Evolutionary conservation across 2,113 vertebrate genomes (phyloP).

Genomic region (Dendropsophus ebraccatus): DNA sequence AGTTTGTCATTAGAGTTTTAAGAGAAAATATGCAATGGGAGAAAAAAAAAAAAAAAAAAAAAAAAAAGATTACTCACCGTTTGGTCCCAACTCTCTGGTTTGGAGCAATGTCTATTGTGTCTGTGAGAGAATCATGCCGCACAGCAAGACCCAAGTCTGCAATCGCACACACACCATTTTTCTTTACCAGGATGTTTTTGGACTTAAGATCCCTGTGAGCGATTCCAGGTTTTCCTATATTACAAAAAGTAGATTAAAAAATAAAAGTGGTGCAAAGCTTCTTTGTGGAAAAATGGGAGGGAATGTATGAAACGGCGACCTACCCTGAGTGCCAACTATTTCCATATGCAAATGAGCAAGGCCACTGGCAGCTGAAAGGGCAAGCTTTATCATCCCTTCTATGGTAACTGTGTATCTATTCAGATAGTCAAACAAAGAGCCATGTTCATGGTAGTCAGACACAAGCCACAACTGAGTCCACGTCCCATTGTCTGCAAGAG

Average conservation of each 20-base stretch:
- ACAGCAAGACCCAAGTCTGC: slow-evolving; percentile 97
- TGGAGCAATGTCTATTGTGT: slow-evolving; percentile 96
- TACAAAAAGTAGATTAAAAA: not conserved
- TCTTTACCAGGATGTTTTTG: slow-evolving; percentile 98
- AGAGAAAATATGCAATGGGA: not conserved
- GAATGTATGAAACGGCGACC: slow-evolving; percentile 41
- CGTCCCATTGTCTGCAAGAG: slow-evolving; percentile 89
- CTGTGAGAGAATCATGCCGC: slow-evolving; percentile 91
- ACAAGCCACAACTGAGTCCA: slow-evolving; percentile 98
- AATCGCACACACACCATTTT: slow-evolving; percentile 94
- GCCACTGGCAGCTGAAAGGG: slow-evolving; percentile 91
- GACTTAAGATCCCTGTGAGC: slow-evolving; percentile 98
- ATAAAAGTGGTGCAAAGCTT: not conserved
- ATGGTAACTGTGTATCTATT: slow-evolving; percentile 95
- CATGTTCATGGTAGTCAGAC: slow-evolving; percentile 95
- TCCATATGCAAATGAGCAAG: slow-evolving; percentile 98
- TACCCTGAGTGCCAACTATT: slow-evolving; percentile 98
- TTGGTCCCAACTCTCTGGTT: slow-evolving; percentile 98
- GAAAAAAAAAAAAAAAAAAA: not conserved
- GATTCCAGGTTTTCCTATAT: slow-evolving; percentile 93
- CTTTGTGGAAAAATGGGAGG: not conserved
- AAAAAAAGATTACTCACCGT: slow-evolving; percentile 72
- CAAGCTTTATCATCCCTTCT: slow-evolving; percentile 95
- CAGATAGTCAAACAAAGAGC: slow-evolving; percentile 95
- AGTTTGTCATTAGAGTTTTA: no score